Percentiles rank a stretch among this genome's conserved stretches.
Conservation (phyloP, 1,140 invertebrate genomes). For the Drosophila punjabiensis region DNA sequence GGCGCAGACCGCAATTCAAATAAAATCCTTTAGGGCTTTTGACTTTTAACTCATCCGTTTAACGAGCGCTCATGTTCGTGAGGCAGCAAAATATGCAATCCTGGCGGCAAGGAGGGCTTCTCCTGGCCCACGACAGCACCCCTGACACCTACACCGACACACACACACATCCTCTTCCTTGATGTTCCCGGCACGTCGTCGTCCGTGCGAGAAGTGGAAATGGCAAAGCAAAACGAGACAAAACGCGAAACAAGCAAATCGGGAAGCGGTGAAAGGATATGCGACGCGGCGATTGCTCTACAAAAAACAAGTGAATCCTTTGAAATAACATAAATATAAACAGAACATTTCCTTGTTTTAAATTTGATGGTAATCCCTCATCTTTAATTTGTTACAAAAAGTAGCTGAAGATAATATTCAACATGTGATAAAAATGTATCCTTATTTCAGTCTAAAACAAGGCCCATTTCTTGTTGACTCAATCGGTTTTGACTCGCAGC, state of each 20-base stretch:
- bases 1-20: constrained; percentile 80
- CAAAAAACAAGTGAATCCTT: neutral
- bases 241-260: constrained; percentile 62
- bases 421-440: too few species aligned
- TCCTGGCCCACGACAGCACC: constrained; percentile 65
- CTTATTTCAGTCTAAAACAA: neutral
- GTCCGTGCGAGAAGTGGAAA: constrained; percentile 36
- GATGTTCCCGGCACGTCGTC: constrained; percentile 56
- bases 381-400: neutral
- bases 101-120: constrained; percentile 6
- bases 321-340: neutral
- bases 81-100: constrained; percentile 64
- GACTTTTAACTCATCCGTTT: constrained; percentile 84
- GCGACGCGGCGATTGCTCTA: neutral
- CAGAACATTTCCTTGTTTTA: neutral
- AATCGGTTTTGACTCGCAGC: neutral
- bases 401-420: neutral
- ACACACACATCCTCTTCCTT: constrained; percentile 18
- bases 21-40: constrained; percentile 84
- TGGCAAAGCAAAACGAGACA: constrained; percentile 64
- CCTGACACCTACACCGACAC: constrained; percentile 71
- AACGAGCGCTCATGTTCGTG: constrained; percentile 82
- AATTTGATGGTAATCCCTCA: neutral
- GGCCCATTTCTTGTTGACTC: neutral
- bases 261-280: neutral